Base-by-base conservation (phyloP, 2,113 vertebrate species). In the Alouatta palliata region DNA sequence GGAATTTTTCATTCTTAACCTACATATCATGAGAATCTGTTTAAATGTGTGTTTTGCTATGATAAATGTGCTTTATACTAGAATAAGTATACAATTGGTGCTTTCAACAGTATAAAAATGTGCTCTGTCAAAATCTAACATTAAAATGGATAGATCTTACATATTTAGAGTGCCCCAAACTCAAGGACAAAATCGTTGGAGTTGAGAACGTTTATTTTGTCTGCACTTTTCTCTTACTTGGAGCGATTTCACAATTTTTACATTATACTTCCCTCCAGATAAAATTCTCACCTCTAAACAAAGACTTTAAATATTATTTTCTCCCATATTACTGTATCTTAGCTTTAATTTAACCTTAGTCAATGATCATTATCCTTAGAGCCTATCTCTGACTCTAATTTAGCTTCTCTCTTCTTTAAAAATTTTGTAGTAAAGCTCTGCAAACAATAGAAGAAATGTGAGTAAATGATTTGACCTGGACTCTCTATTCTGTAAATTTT, bases 71-170 rank as follows among this genome's bases (percentile, higher is more conserved):
- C 80, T 71, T 91, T 91, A 47, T 70, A 88, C 70, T 88, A 82
- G 30, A 91, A 52, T 93, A 82, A 82, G 43, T 79, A 47, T 83
- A 79, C n/a, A 94, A 73, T 52, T n/a, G 92, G 58, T n/a, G 32
- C 37, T 23, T 90, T 94, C 75, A 90, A 54, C 19, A 32, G 19
- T 80, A 10, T 49, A 71, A 95, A 64, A 91, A 49, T 64, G 21
- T 80, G 14, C 70, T 89, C 88, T 85, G 40, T 70, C 61, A 94
- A 86, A 79, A 90, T 90, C 47, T 54, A 56, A 54, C 27, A 35
- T 45, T 71, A 40, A 92, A 92, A 76, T 93, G 40, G 68, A 3
- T 40, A 8, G 87, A 37, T 86, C 58, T 92, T 61, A 68, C 32
- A n/a, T 47, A 58, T 68, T 92, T 68, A 49, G 5, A 64, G 49